Conservation (phyloP, 2,113 vertebrate genomes). For the Agapornis roseicollis region DNA sequence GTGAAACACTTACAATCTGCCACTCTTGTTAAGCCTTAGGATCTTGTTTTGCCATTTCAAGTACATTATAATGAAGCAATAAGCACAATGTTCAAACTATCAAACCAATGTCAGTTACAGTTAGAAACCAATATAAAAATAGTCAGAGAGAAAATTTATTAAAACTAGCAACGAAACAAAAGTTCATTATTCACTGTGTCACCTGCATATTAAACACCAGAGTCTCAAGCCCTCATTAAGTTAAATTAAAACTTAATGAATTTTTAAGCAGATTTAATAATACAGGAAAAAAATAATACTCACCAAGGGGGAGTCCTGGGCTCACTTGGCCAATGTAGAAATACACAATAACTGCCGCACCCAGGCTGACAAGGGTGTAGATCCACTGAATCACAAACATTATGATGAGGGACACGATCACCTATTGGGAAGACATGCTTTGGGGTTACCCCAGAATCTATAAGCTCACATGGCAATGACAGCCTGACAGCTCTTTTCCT, state of each 20-base stretch:
- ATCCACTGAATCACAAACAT: constrained; percentile 97
- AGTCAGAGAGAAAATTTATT: neutral
- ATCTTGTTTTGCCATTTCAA: neutral
- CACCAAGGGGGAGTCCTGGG: constrained; percentile 90
- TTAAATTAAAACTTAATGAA: constrained; percentile 31
- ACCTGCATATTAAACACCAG: neutral
- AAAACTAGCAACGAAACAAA: neutral
- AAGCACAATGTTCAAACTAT: neutral
- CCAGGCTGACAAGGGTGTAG: constrained; percentile 87
- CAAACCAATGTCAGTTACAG: neutral
- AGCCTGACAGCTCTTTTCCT: neutral
- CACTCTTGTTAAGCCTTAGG: neutral
- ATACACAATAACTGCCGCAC: constrained; percentile 82
- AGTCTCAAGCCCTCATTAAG: neutral
- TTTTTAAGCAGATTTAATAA: constrained; percentile 8
- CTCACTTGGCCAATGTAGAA: constrained; percentile 91
- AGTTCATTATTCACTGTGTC: neutral
- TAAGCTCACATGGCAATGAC: neutral
- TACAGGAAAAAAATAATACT: neutral
- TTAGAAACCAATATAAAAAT: neutral
- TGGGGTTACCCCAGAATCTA: neutral
- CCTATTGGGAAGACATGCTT: constrained; percentile 67
- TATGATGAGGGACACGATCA: constrained; percentile 82
- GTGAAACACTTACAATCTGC: neutral
- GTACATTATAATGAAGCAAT: neutral